A percentile compares a stretch with the other conserved stretches of the same genome.
Evolutionary conservation across 2,113 vertebrate species (phyloP).

Genomic region (Etheostoma spectabile): DNA sequence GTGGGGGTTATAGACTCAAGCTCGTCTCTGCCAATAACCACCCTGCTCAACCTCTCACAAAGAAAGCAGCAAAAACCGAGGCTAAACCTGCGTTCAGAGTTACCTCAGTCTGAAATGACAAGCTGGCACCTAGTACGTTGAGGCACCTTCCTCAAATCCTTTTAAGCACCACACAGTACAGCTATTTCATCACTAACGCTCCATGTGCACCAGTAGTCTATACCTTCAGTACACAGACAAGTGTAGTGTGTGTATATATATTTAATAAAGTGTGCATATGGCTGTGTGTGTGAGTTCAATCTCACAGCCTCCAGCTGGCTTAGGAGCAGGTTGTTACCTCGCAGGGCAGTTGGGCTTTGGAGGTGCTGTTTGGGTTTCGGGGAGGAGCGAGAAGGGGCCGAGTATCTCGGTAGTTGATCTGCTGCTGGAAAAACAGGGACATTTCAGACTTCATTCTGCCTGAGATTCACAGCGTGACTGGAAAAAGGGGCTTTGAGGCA

Average conservation of each 20-base stretch:
- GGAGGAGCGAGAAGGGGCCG: conserved; percentile 90
- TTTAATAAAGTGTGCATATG: neutral
- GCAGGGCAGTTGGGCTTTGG: conserved; percentile 91
- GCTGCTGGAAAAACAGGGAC: conserved; percentile 94
- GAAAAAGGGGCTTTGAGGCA: neutral
- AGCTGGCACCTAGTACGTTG: neutral
- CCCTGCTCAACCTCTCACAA: neutral
- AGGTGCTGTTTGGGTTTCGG: conserved; percentile 98
- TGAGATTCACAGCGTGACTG: conserved; percentile 27
- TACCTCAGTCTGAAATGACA: neutral
- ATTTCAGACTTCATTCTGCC: conserved; percentile 67
- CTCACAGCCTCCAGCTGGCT: conserved; percentile 43
- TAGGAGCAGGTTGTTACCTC: conserved; percentile 89
- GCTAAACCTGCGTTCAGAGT: neutral
- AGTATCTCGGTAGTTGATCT: conserved; percentile 92
- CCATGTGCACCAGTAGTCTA: neutral
- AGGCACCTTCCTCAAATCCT: conserved; percentile 10
- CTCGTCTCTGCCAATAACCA: conserved; percentile 21
- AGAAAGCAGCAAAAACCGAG: conserved; percentile 3
- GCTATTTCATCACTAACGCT: neutral
- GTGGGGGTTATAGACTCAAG: neutral
- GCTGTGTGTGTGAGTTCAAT: conserved; percentile 8
- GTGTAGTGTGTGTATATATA: neutral
- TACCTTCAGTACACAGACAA: neutral
- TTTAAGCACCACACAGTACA: neutral